These are phyloP conservation scores for Steinernema feltiae DNA, from an alignment of 1,140 invertebrate genomes.

Conservation along the genomic window DNA sequence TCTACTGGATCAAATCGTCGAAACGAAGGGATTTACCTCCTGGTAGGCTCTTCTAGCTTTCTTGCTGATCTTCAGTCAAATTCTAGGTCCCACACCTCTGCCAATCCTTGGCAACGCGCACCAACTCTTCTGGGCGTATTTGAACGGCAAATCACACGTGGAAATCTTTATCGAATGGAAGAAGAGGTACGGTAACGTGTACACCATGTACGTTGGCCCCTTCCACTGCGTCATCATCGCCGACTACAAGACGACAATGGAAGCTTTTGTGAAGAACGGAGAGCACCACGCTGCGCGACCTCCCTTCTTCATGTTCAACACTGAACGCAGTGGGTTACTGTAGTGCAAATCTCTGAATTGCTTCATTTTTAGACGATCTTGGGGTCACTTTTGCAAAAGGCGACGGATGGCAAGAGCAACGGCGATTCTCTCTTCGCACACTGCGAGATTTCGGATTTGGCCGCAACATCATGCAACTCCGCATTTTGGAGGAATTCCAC, in stretches of 20 bases:
- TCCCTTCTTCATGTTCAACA: not conserved
- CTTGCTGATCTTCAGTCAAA: not conserved
- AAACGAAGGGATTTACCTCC: not conserved
- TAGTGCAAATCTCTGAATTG: too few species aligned
- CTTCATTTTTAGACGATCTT: not conserved
- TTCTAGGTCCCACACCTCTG: not conserved
- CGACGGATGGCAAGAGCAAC: not conserved
- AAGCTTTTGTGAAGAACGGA: not conserved
- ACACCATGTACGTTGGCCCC: not conserved
- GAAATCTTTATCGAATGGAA: not conserved
- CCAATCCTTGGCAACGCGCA: conserved; percentile 4
- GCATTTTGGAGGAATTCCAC: not conserved
- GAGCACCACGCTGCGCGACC: not conserved
- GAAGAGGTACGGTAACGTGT: conserved; percentile 1
- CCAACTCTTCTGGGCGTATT: not conserved
- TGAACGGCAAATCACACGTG: not conserved
- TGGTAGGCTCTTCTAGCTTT: not conserved
- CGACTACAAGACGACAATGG: not conserved
- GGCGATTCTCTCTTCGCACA: not conserved
- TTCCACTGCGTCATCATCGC: not conserved
- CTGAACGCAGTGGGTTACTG: not conserved
- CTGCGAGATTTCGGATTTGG: not conserved
- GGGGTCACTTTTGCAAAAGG: not conserved
- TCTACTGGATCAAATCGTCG: not conserved
- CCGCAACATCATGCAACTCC: not conserved